These are phyloP conservation scores for Parauchenoglanis ngamensis DNA, from an alignment of 2,797 vertebrate genomes.

Conservation along the genomic window DNA sequence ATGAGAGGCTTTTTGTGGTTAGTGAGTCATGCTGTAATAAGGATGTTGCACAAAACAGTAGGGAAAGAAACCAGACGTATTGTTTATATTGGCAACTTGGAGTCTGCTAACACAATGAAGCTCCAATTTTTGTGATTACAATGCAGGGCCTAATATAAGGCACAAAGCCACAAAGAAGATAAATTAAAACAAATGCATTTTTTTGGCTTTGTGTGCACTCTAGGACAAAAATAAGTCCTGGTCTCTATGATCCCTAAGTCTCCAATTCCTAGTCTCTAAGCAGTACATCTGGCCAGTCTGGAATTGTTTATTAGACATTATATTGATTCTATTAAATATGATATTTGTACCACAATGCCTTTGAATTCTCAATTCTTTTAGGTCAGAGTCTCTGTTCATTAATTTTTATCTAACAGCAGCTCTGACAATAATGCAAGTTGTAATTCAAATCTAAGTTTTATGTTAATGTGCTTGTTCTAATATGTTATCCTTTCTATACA, in stretches of 20 bases:
- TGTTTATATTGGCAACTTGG: constrained; percentile 6
- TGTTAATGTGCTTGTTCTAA: not conserved
- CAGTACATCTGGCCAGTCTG: not conserved
- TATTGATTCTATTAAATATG: not conserved
- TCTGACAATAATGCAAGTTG: not conserved
- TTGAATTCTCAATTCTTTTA: not conserved
- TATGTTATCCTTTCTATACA: not conserved
- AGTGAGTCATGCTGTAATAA: constrained; percentile 33
- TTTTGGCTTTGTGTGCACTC: not conserved
- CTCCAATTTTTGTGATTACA: not conserved
- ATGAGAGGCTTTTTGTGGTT: constrained; percentile 25
- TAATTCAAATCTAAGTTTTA: not conserved
- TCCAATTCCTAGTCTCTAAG: no score
- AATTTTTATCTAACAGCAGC: not conserved
- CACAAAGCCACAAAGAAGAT: not conserved
- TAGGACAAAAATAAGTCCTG: not conserved
- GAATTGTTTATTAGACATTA: constrained; percentile 8
- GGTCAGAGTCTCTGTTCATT: not conserved
- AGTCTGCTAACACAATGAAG: not conserved
- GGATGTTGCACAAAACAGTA: constrained; percentile 37
- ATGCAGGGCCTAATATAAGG: not conserved
- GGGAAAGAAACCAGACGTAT: not conserved
- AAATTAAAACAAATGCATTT: not conserved
- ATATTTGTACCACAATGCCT: not conserved
- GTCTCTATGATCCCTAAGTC: not conserved